Evolutionary conservation across 2,888 invertebrate species (phyloP).

Genomic region (Temnothorax ravouxi): DNA sequence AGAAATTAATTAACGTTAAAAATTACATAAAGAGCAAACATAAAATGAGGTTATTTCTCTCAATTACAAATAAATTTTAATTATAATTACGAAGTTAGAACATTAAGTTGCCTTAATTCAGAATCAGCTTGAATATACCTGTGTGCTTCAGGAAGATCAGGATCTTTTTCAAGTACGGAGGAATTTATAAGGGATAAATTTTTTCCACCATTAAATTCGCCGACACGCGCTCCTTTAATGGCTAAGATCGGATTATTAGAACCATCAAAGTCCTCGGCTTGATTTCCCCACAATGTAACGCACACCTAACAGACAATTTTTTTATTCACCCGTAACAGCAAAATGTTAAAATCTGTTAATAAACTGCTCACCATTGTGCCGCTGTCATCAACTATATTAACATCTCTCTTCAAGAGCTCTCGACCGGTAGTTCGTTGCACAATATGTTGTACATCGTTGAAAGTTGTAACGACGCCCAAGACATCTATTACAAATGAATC

Average conservation of each 20-base stretch:
- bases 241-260: slow-evolving; percentile 93
- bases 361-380: slow-evolving; percentile 89
- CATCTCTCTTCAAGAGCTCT: slow-evolving; percentile 95
- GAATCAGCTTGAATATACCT: slow-evolving; percentile 78
- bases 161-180: slow-evolving; percentile 92
- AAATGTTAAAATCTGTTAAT: not conserved
- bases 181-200: slow-evolving; percentile 89
- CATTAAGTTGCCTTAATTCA: not conserved
- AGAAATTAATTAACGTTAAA: not conserved
- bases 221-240: slow-evolving; percentile 93
- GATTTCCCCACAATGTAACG: slow-evolving; percentile 96
- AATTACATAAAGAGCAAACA: not conserved
- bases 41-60: not conserved
- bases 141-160: slow-evolving; percentile 95
- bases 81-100: not conserved
- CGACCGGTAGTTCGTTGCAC: slow-evolving; percentile 92
- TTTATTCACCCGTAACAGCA: slow-evolving; percentile 6
- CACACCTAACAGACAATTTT: slow-evolving; percentile 53
- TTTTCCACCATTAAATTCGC: slow-evolving; percentile 96
- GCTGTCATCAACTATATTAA: slow-evolving; percentile 94
- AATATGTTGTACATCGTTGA: slow-evolving; percentile 91
- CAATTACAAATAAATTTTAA: not conserved
- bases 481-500: slow-evolving; percentile 89
- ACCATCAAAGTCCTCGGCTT: slow-evolving; percentile 95
- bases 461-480: slow-evolving; percentile 94